A percentile compares a stretch with the other conserved stretches of the same genome.
These are phyloP conservation scores for Epizoanthus stellaris DNA, from an alignment of 92 coral and sea anemone genomes.

Conservation along the genomic window DNA sequence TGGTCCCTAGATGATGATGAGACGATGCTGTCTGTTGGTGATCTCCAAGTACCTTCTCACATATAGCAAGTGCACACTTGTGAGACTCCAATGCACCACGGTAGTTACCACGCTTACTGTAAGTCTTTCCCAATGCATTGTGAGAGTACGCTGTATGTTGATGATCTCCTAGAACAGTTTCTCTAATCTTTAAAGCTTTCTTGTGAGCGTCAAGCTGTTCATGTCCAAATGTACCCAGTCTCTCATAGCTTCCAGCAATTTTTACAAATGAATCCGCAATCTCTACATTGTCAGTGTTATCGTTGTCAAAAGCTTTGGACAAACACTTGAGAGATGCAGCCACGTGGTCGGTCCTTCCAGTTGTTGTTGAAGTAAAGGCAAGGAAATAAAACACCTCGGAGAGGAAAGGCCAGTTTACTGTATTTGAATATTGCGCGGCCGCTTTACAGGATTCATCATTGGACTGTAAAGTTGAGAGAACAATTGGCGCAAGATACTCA, in stretches of 20 bases:
- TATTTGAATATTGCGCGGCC: not conserved
- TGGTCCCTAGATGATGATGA: not conserved
- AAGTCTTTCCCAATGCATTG: not conserved
- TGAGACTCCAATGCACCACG: not conserved
- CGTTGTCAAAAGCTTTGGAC: no score
- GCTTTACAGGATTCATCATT: not conserved
- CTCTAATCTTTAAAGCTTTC: not conserved
- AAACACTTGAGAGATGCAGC: no score
- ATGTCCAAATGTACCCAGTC: not conserved
- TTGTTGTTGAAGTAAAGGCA: not conserved
- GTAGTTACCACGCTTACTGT: not conserved
- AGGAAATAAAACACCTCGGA: no score
- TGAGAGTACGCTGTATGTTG: not conserved
- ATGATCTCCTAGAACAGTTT: not conserved
- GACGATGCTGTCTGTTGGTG: not conserved
- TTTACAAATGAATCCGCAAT: not conserved
- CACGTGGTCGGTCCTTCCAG: no score
- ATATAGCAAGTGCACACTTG: not conserved
- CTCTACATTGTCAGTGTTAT: not conserved
- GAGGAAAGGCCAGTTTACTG: not conserved
- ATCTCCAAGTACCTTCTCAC: not conserved
- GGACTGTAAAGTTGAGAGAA: not conserved
- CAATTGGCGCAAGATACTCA: not conserved
- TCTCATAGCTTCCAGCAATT: not conserved
- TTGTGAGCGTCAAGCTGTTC: slow-evolving; percentile 14